Conservation (phyloP, 2,888 invertebrate genomes). For the Diploptera punctata region DNA sequence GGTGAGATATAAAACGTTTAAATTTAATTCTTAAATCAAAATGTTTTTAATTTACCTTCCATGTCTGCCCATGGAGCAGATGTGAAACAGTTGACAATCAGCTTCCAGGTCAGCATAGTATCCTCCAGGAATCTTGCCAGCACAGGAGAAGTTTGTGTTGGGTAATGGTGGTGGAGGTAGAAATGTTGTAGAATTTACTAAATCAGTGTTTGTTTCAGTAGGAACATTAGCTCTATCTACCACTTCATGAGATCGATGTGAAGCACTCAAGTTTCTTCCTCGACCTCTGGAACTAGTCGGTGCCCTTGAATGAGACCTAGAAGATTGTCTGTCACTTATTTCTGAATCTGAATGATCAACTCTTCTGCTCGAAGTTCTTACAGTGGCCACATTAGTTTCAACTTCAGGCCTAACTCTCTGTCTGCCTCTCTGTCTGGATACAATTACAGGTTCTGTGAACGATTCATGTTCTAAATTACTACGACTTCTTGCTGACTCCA, state of each 20-base stretch:
- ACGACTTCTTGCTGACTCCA: neutral
- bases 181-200: neutral
- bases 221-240: no score
- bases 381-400: no score
- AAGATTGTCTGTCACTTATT: neutral
- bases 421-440: neutral
- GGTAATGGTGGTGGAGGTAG: slow-evolving; percentile 41
- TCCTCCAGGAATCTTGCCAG: slow-evolving; percentile 51
- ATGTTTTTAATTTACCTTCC: slow-evolving; percentile 46
- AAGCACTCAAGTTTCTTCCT: neutral
- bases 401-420: no score
- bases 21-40: no score
- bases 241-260: neutral
- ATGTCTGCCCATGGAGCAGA: slow-evolving; percentile 50
- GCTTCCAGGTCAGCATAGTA: slow-evolving; percentile 52
- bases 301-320: neutral
- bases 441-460: neutral
- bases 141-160: slow-evolving; percentile 50
- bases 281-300: neutral
- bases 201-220: no score
- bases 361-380: neutral
- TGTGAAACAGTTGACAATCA: slow-evolving; percentile 52
- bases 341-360: neutral
- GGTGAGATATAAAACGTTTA: no score
- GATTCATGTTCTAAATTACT: neutral